Base-by-base conservation (phyloP, 1,140 invertebrate species). In the Conus betulinus region DNA sequence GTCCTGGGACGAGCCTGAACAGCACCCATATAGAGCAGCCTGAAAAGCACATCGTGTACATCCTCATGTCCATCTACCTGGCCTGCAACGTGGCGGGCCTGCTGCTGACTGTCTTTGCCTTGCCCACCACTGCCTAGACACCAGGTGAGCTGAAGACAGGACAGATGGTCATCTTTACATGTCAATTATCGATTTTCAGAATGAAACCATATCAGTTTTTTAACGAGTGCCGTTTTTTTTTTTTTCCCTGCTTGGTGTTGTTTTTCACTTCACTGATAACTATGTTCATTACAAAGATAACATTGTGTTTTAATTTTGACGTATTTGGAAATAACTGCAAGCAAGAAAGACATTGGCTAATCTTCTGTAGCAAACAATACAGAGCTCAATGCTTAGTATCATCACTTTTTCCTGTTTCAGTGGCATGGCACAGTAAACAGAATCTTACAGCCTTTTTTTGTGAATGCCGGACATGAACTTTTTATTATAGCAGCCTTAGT, bases 51-150 rank as follows among this genome's bases (percentile, higher is more conserved):
- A 85, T 92, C n/a, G 91, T 94, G 17, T 93, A 93, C 89, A 91
- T 89, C 55, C 78, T 94, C 57, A 90, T 94, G 15, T 90, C 90
- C 25, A 81, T 93, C 6, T 94, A 91, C 87, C 85, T 93, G 1
- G 92, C 83, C 0, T 93, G 89, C 90, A 92, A 93, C 85, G 53
- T 93, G 0, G 39, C 90, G 8, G 93, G 92, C 20, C 84, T 94
- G 10, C 10, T 93, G 8, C 84, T 93, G 17, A 91, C 92, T 15
- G 25, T 85, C 1, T 87, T 90, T 51, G 90, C 92, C 55, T 85
- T 94, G 60, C 92, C n/a, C 92, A 15, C 76, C 90, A 23, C 84
- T 91, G 57, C 53, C 87, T 87, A 25, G 81, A 87, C n/a, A 88
- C 60, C 85, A 57, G 88, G 84, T 63, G 67, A 67, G n/a, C 15